Conservation (phyloP, 1,140 invertebrate genomes). For the Caenorhabditis briggsae region DNA sequence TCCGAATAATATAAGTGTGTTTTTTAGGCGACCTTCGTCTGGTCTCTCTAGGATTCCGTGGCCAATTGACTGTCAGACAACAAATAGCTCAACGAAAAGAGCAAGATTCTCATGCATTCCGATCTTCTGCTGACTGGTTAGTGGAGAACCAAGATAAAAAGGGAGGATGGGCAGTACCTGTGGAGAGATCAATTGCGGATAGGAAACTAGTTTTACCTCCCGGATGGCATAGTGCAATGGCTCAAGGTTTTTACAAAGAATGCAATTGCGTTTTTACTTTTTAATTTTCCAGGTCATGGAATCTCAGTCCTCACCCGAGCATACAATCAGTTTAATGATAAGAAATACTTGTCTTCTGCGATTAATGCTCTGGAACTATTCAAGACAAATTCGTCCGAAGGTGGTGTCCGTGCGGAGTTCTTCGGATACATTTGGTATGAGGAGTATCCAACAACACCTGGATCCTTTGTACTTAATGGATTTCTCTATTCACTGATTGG, state of each 20-base stretch:
- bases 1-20: not conserved
- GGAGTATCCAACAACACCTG: constrained; percentile 95
- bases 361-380: constrained; percentile 85
- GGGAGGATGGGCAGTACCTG: constrained; percentile 91
- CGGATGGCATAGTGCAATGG: constrained; percentile 95
- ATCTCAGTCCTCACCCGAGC: constrained; percentile 92
- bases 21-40: constrained; percentile 81
- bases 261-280: not conserved
- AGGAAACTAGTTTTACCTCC: constrained; percentile 84
- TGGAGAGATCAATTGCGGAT: constrained; percentile 83
- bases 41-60: constrained; percentile 83
- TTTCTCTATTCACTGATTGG: constrained; percentile 98
- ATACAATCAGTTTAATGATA: constrained; percentile 86
- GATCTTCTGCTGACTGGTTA: constrained; percentile 93
- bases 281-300: constrained; percentile 84
- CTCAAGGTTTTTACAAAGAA: constrained; percentile 81
- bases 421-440: constrained; percentile 89
- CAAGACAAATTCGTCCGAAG: constrained; percentile 66
- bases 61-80: constrained; percentile 84
- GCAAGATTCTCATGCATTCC: constrained; percentile 90
- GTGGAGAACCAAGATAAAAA: constrained; percentile 86
- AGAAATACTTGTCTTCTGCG: constrained; percentile 86
- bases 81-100: constrained; percentile 87
- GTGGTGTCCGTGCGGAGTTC: constrained; percentile 86
- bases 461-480: constrained; percentile 96